Conservation (phyloP, 1,140 invertebrate species). For the Ips nitidus region DNA sequence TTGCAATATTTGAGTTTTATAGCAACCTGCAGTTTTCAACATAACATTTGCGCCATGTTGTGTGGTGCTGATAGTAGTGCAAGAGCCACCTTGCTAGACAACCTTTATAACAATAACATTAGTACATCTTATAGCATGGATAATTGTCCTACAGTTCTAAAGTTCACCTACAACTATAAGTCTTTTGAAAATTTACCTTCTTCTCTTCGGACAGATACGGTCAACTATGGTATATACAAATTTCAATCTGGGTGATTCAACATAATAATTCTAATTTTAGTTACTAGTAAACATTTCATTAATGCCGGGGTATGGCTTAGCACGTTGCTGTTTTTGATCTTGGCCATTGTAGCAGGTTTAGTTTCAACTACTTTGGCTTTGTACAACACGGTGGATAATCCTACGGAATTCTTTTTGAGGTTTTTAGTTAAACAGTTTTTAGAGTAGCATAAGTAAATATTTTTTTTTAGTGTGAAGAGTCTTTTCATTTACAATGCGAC, state of each 20-base stretch:
- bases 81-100: not conserved
- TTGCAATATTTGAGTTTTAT: conserved; percentile 8
- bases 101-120: conserved; percentile 13
- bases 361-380: conserved; percentile 38
- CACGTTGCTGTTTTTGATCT: conserved; percentile 41
- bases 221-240: not conserved
- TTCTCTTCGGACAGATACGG: not conserved
- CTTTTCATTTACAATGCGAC: conserved; percentile 30
- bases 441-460: not conserved
- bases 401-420: conserved; percentile 40
- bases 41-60: conserved; percentile 36
- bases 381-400: conserved; percentile 43
- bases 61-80: conserved; percentile 19
- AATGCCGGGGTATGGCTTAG: conserved; percentile 43
- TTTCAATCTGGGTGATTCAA: not conserved
- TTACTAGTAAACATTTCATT: conserved; percentile 37
- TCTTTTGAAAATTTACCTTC: not conserved
- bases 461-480: conserved; percentile 30
- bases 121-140: not conserved
- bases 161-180: not conserved
- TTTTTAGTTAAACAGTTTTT: conserved; percentile 4
- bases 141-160: conserved; percentile 5
- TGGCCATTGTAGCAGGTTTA: conserved; percentile 39
- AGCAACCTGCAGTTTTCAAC: conserved; percentile 30
- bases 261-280: not conserved